These are phyloP conservation scores for Embiotoca jacksoni DNA, from an alignment of 2,113 vertebrate genomes.

Conservation along the genomic window DNA sequence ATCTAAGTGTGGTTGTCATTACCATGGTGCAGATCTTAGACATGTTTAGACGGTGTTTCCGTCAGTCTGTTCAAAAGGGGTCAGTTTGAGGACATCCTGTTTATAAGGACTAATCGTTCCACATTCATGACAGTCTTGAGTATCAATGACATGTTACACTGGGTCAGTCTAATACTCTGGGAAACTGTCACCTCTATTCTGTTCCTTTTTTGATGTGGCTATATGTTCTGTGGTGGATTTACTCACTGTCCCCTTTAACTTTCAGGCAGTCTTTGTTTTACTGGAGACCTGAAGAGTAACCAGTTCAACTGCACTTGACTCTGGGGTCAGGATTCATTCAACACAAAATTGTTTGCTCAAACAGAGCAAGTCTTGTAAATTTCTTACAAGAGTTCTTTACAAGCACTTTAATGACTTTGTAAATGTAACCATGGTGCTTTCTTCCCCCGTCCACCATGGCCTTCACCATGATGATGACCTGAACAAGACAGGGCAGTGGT, in stretches of 20 bases:
- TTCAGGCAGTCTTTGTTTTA: conserved; percentile 34
- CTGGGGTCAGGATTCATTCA: conserved; percentile 43
- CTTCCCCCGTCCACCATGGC: conserved; percentile 37
- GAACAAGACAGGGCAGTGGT: conserved; percentile 31
- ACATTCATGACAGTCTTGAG: not conserved
- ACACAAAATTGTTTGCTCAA: not conserved
- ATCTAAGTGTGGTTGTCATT: conserved; percentile 15
- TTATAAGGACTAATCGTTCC: not conserved
- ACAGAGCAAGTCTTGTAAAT: conserved; percentile 56
- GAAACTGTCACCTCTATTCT: not conserved
- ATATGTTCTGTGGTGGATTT: not conserved
- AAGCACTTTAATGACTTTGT: conserved; percentile 67
- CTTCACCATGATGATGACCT: conserved; percentile 30
- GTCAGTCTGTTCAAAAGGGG: not conserved
- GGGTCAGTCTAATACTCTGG: not conserved
- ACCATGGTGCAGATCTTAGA: conserved; percentile 8
- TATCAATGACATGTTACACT: not conserved
- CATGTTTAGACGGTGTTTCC: conserved; percentile 10
- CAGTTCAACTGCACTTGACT: conserved; percentile 13
- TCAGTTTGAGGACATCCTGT: conserved; percentile 23
- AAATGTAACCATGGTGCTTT: conserved; percentile 55
- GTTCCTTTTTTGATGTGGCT: not conserved
- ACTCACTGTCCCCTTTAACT: not conserved
- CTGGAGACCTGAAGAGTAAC: conserved; percentile 37
- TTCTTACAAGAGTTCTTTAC: conserved; percentile 75